Evolutionary conservation across 2,797 vertebrate genomes (phyloP).

Genomic region (Arctocebus calabarensis): DNA sequence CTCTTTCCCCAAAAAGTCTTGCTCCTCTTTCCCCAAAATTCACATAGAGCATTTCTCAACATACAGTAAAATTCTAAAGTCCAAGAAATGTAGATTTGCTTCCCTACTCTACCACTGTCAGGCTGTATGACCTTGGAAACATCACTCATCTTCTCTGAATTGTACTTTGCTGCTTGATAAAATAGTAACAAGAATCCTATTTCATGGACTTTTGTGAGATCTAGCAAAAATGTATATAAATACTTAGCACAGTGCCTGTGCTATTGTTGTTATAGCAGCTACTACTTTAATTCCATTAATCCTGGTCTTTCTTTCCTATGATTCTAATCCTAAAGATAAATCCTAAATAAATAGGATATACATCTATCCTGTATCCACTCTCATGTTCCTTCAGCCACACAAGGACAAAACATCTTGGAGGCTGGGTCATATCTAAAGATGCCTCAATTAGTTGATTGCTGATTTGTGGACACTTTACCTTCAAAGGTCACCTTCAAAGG

Average conservation of each 20-base stretch:
- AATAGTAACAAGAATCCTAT: background rate
- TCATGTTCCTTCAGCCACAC: background rate
- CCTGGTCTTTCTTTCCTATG: background rate
- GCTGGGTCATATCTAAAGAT: background rate
- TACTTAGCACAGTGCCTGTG: background rate
- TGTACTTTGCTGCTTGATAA: background rate
- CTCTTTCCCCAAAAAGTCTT: no score
- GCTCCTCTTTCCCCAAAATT: background rate
- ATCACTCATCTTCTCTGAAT: conserved; percentile 23
- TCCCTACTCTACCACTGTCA: background rate
- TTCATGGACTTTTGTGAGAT: background rate
- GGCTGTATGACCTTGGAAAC: background rate
- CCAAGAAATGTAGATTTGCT: background rate
- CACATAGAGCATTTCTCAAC: background rate
- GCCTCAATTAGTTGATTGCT: background rate
- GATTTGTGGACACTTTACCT: background rate
- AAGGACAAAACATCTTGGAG: background rate
- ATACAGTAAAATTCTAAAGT: conserved; percentile 1
- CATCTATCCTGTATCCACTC: background rate
- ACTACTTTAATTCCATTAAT: conserved; percentile 38
- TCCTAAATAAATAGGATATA: background rate
- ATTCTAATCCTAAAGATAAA: conserved; percentile 22
- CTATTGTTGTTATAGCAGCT: background rate
- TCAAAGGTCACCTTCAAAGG: conserved; percentile 1
- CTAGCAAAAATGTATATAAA: conserved; percentile 26